Evolutionary conservation across 2,113 vertebrate species (phyloP), one percentile per base, ranked within the genome.

Genomic region (Lophura nycthemera): DNA sequence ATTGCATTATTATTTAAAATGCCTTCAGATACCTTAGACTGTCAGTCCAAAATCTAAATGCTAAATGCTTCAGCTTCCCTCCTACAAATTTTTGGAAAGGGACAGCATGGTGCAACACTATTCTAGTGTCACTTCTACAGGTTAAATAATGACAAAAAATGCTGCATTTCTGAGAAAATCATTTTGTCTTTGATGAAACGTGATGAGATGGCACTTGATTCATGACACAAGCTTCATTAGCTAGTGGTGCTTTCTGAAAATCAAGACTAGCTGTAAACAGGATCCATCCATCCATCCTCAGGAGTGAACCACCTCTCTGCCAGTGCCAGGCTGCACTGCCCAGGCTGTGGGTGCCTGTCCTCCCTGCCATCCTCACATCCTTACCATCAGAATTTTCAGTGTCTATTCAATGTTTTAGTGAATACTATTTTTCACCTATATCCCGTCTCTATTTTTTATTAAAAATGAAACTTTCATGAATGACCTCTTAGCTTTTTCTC

Each of bases 1-100:
- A 72, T 38, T 3, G 16, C 34, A 21, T 11, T 10, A 17, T 47
- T 59, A 36, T 76, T 65, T 76, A 82, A 56, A 18, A 48, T 77
- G 29, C 17, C 25, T 60, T 20, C 45, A 48, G 38, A 36, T 47
- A 66, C 5, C 30, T 61, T 21, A 56, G 52, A 15, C 45, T 77
- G 3, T 56, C 0, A 0, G 76, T 6, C 12, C 34, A 56, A 4
- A 24, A 66, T 61, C 34, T 72, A 48, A 60, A 8, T 66, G 38
- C 40, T 61, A n/a, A 0, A 3, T 11, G 13, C 22, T 82, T 61
- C 59, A 82, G 30, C 21, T 67, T 72, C 65, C 30, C 45, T 56
- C 18, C 45, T 56, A 12, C 25, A 67, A 47, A 50, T 16, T 43
- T 61, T 25, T 19, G 10, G 12, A 30, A 67, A 66, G 10, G 21